Conservation (phyloP, 2,888 invertebrate species). For the Hydrotaea diabolus region DNA sequence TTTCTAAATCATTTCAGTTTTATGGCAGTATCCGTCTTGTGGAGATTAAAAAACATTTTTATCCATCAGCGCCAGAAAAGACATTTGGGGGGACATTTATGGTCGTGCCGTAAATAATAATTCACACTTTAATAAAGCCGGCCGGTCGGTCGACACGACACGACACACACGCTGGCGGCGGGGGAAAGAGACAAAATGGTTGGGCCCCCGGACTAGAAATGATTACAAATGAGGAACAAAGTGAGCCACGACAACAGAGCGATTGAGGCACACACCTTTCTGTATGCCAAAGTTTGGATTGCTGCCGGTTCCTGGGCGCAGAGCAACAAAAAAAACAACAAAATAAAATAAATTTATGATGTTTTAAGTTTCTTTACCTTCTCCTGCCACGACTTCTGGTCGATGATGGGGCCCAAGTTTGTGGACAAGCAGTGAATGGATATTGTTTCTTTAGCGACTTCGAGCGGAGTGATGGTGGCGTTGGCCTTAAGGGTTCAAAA, state of each 20-base stretch:
- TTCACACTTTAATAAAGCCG: conserved; percentile 40
- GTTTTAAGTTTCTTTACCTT: conserved; percentile 19
- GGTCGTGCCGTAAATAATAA: conserved; percentile 20
- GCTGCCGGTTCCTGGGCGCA: background rate
- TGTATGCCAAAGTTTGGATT: no score
- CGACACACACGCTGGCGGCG: background rate
- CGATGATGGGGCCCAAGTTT: no score
- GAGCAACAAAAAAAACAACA: background rate
- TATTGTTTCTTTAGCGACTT: background rate
- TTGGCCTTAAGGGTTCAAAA: conserved; percentile 18
- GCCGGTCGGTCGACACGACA: background rate
- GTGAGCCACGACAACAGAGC: background rate
- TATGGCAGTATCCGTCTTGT: background rate
- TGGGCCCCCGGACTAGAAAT: background rate
- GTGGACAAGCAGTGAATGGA: background rate
- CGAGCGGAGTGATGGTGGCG: background rate
- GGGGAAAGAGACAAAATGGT: background rate
- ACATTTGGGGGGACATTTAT: conserved; percentile 24
- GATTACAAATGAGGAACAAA: conserved; percentile 36
- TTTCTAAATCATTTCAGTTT: conserved; percentile 30
- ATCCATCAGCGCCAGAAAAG: conserved; percentile 24
- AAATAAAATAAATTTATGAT: conserved; percentile 39
- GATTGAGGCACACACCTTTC: conserved; percentile 24
- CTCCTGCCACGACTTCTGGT: background rate
- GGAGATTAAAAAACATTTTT: conserved; percentile 24